Evolutionary conservation across 2,888 invertebrate genomes (phyloP).

Genomic region (Leucania comma): DNA sequence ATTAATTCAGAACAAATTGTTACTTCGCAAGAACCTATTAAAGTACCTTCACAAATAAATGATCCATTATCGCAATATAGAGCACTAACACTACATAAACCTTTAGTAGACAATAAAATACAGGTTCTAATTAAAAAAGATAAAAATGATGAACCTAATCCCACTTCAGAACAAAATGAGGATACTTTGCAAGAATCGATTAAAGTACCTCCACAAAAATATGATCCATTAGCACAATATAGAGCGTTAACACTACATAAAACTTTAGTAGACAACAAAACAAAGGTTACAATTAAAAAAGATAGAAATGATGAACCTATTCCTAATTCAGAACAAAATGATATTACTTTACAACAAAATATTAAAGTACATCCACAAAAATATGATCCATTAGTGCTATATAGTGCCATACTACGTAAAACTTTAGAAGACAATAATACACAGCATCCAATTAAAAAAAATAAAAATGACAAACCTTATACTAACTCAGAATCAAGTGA

Average conservation of each 20-base stretch:
- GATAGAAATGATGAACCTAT: background rate
- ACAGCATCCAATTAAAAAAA: too few species aligned
- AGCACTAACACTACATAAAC: background rate
- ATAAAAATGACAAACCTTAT: too few species aligned
- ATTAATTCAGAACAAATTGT: background rate
- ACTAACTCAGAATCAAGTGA: background rate
- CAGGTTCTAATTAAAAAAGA: too few species aligned
- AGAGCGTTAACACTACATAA: too few species aligned
- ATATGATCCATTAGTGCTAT: background rate
- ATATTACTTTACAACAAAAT: background rate
- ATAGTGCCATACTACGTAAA: background rate
- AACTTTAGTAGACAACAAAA: background rate
- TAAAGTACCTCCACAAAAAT: too few species aligned
- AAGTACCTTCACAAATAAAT: background rate
- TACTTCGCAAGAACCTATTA: background rate
- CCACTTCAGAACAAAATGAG: too few species aligned
- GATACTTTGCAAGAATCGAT: too few species aligned
- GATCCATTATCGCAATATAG: background rate
- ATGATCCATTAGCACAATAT: too few species aligned
- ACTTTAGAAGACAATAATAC: too few species aligned
- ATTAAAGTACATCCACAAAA: background rate
- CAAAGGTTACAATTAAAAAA: too few species aligned
- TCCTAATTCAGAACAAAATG: background rate
- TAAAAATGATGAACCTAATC: too few species aligned
- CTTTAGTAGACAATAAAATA: too few species aligned